These are phyloP conservation scores for Polyergus mexicanus DNA, from an alignment of 1,140 invertebrate species.

Conservation along the genomic window DNA sequence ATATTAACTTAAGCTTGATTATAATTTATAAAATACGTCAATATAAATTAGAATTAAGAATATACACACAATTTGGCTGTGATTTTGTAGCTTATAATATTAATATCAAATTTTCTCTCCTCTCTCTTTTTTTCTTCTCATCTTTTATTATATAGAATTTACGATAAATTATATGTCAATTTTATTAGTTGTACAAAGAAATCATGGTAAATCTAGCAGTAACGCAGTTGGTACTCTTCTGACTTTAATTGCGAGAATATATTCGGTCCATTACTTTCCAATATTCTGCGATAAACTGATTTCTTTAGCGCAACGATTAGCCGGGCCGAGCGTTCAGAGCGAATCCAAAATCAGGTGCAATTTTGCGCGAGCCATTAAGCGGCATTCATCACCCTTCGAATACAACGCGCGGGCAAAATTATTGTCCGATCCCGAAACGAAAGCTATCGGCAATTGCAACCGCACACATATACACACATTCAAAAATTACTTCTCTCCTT, in stretches of 20 bases:
- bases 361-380: slow-evolving; percentile 44
- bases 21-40: not conserved
- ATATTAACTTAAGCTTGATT: slow-evolving; percentile 6
- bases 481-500: not conserved
- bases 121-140: not conserved
- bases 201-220: not conserved
- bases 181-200: not conserved
- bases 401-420: slow-evolving; percentile 35
- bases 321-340: not conserved
- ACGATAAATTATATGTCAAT: not conserved
- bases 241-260: not conserved
- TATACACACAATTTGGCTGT: slow-evolving; percentile 23
- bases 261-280: slow-evolving; percentile 3
- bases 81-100: slow-evolving; percentile 9
- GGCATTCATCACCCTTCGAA: slow-evolving; percentile 53
- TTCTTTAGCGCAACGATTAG: slow-evolving; percentile 26
- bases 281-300: not conserved
- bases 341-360: slow-evolving; percentile 63
- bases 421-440: slow-evolving; percentile 36
- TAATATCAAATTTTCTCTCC: not conserved
- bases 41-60: slow-evolving; percentile 22
- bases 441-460: slow-evolving; percentile 24
- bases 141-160: slow-evolving; percentile 15
- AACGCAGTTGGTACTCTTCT: not conserved
- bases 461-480: not conserved